Evolutionary conservation across 2,113 vertebrate species (phyloP).

Genomic region (Tonatia bakeri): DNA sequence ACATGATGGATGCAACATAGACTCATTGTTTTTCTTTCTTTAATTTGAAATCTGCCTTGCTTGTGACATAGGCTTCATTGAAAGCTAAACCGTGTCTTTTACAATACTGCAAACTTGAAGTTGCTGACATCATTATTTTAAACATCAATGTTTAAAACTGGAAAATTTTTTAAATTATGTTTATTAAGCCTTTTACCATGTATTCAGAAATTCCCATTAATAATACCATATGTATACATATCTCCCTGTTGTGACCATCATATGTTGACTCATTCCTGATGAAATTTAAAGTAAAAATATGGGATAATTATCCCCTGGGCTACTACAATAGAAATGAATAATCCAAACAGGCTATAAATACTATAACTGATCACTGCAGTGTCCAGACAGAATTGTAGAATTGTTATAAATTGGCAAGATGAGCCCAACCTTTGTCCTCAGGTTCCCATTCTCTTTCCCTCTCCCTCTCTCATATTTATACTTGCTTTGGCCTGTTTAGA

Average conservation of each 20-base stretch:
- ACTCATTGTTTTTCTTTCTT: neutral
- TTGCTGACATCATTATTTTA: conserved; percentile 33
- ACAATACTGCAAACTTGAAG: neutral
- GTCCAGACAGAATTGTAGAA: neutral
- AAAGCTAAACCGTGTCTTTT: neutral
- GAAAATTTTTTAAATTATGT: neutral
- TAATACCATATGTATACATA: neutral
- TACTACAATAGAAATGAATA: neutral
- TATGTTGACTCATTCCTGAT: neutral
- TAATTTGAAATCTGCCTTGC: neutral
- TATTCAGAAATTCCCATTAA: neutral
- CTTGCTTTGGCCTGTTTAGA: neutral
- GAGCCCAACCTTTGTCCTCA: neutral
- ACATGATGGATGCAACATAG: neutral
- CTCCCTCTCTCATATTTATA: neutral
- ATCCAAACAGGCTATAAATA: neutral
- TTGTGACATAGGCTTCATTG: neutral
- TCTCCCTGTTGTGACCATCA: neutral
- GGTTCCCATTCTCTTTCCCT: neutral
- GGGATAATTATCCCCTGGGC: neutral
- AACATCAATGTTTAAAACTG: neutral
- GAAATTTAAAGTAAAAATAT: neutral
- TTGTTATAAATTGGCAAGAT: neutral
- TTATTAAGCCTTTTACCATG: neutral
- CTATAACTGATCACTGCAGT: neutral